phyloP scores from a whole-genome alignment of 2,113 vertebrate genomes.

The Ranitomeya variabilis region DNA sequence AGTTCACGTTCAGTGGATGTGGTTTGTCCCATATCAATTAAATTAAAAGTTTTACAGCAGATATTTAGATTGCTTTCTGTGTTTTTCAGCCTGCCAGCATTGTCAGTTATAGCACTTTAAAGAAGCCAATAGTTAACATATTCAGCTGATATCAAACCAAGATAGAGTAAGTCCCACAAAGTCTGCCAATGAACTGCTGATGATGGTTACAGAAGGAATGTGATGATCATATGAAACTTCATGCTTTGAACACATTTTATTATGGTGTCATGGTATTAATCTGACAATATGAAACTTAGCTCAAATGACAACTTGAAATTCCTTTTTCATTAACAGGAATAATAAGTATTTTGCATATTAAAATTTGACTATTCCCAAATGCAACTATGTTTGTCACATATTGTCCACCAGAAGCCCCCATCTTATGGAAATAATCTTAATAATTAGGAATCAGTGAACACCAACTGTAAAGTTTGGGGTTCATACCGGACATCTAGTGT shows the following conservation, averaged over 20 bases:
- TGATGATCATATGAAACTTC: constrained; percentile 42
- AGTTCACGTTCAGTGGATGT: not conserved
- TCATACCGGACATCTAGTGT: no score
- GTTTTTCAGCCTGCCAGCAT: constrained; percentile 1
- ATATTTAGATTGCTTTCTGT: not conserved
- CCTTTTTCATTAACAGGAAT: not conserved
- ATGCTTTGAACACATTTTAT: constrained; percentile 3
- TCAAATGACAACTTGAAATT: not conserved
- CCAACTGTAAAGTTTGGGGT: no score
- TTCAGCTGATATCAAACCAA: constrained; percentile 35
- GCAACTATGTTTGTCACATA: not conserved
- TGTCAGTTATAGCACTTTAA: constrained; percentile 31
- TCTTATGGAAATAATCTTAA: not conserved
- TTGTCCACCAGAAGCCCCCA: not conserved
- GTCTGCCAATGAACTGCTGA: constrained; percentile 25
- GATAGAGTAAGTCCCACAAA: constrained; percentile 25
- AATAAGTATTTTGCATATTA: not conserved
- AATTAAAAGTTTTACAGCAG: constrained; percentile 7
- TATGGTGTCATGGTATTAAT: not conserved
- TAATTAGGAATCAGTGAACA: no score
- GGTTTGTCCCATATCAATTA: constrained; percentile 20
- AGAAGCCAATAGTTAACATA: constrained; percentile 19
- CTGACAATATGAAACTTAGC: constrained; percentile 6
- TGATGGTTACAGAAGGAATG: constrained; percentile 39
- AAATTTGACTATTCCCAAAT: not conserved